phyloP scores from a whole-genome alignment of 2,113 vertebrate species.

The Gadus macrocephalus region DNA sequence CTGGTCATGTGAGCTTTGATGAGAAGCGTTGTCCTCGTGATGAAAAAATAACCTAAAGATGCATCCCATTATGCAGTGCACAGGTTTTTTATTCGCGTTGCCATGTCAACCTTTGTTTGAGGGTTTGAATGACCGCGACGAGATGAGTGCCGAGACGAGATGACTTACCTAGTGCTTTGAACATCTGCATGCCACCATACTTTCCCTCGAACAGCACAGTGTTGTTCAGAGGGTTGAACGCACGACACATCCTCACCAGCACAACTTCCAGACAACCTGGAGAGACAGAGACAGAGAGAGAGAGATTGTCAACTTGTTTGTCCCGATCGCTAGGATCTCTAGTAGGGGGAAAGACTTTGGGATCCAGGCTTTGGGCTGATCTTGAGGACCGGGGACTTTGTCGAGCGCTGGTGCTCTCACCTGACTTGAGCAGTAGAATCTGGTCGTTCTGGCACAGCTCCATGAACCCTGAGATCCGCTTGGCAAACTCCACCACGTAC shows the following conservation, averaged over 20 bases:
- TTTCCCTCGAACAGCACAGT: constrained; percentile 99
- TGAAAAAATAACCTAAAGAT: too few species aligned
- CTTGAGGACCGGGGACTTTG: too few species aligned
- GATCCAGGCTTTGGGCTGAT: too few species aligned
- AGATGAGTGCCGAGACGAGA: constrained; percentile 11
- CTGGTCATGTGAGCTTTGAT: too few species aligned
- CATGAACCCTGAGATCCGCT: constrained; percentile 99
- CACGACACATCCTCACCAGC: constrained; percentile 98
- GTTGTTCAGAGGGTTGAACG: constrained; percentile 99
- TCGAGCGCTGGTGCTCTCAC: constrained; percentile 62
- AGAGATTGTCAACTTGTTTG: neutral
- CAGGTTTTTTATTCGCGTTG: too few species aligned
- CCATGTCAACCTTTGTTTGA: too few species aligned
- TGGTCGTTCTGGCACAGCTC: constrained; percentile 99
- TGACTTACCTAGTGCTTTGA: constrained; percentile 91
- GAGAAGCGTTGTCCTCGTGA: too few species aligned
- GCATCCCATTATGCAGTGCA: too few species aligned
- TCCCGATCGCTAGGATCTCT: too few species aligned
- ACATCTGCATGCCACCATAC: constrained; percentile 98
- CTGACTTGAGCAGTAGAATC: constrained; percentile 98
- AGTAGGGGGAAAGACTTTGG: too few species aligned
- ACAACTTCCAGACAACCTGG: constrained; percentile 98
- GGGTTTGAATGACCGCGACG: too few species aligned
- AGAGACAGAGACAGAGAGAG: neutral
- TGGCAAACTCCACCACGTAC: constrained; percentile 98